Evolutionary conservation across 2,888 invertebrate species (phyloP), one percentile per base, ranked within the genome.

Genomic region (Heterodera filipjevi): DNA sequence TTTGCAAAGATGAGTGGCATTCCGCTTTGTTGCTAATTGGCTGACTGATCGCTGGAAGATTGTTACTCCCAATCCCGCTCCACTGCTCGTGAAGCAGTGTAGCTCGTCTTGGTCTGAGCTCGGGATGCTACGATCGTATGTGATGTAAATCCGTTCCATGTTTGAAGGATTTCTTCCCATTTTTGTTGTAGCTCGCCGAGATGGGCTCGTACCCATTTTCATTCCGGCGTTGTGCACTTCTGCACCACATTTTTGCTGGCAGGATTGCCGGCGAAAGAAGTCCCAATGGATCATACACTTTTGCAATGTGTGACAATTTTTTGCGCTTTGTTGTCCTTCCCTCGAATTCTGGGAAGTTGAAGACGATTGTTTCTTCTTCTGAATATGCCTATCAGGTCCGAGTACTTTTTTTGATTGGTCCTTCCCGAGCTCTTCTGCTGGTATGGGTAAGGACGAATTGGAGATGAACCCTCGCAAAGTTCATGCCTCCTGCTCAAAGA

Each of bases 201-300:
- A 70, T 39, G 22, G n/a, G 22, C 10, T 16, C 27, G 46, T 71
- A n/a, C n/a, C 71, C 71, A n/a, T 27, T 71, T 71, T 71, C 39
- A 44, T 44, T n/a, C 46, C 46, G 2, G 71, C n/a, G n/a, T n/a
- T 46, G 27, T 44, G 46, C 1, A 30, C 10, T 30, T n/a, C 30
- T 71, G 71, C n/a, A 71, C 22, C 39, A 27, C 8, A 16, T 6
- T 71, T 71, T 71, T 27, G 71, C 71, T 71, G 16, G 30, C n/a
- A 71, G n/a, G 8, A 71, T 30, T 22, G 5, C 6, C 8, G 71
- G 70, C 1, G 71, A 71, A 8, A 71, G n/a, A 1, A 71, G 10
- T 6, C 71, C 71, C 46, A 71, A 46, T n/a, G 71, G 71, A n/a
- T 71, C 71, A 30, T 71, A 71, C 8, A 71, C 71, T 30, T 71